Conservation (phyloP, 2,797 vertebrate genomes). For the Tokudaia muenninki region DNA sequence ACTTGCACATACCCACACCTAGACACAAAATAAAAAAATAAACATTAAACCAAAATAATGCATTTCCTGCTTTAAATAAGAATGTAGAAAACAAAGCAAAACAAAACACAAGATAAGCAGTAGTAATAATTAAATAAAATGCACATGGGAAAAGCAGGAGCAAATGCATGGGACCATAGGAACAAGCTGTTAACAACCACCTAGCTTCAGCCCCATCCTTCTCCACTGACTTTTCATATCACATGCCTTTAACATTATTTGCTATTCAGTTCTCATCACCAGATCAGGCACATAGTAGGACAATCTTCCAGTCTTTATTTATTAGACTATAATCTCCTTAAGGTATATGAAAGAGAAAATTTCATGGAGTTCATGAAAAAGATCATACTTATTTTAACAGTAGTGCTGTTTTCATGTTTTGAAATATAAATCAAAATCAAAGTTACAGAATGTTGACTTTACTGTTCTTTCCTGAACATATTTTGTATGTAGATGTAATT, state of each 20-base stretch:
- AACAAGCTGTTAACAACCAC: background rate
- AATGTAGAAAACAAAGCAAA: background rate
- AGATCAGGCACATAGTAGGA: background rate
- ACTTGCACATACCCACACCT: background rate
- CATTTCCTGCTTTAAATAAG: background rate
- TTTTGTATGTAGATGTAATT: background rate
- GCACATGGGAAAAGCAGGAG: background rate
- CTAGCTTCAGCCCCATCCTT: rapidly evolving
- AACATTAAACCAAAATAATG: background rate
- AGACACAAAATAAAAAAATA: background rate
- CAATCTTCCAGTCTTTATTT: background rate
- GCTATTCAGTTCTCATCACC: background rate
- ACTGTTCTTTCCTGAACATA: background rate
- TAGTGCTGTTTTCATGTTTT: background rate
- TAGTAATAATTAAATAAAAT: background rate
- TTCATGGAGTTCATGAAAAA: background rate
- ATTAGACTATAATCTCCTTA: background rate
- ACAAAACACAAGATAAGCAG: background rate
- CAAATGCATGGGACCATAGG: background rate
- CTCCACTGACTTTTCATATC: background rate
- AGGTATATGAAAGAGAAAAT: background rate
- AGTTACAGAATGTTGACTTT: background rate
- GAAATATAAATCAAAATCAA: background rate
- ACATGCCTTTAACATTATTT: background rate
- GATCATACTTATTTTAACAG: background rate